These are phyloP conservation scores for Pherbina coryleti DNA, from an alignment of 2,888 invertebrate genomes.

Conservation along the genomic window DNA sequence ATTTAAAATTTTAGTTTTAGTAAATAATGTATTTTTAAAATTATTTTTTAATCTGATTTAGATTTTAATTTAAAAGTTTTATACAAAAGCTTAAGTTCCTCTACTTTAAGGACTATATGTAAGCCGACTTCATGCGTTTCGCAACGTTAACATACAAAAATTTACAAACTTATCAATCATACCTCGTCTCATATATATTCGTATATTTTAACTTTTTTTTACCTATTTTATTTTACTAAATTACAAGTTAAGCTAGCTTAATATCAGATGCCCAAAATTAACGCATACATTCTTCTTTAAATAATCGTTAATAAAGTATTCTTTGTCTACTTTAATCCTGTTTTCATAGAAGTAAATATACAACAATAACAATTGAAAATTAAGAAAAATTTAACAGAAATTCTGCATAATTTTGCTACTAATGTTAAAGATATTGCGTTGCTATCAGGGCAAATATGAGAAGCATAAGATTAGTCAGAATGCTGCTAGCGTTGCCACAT, in stretches of 20 bases:
- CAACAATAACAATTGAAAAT: constrained; percentile 17
- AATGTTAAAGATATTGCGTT: constrained; percentile 62
- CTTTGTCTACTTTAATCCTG: background rate
- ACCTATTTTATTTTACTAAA: background rate
- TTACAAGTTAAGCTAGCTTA: constrained; percentile 7
- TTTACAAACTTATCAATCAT: constrained; percentile 27
- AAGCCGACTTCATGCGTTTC: background rate
- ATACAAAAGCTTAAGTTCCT: constrained; percentile 10
- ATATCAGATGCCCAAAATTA: constrained; percentile 17
- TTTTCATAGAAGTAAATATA: background rate
- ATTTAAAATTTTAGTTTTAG: background rate
- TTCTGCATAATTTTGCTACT: constrained; percentile 44
- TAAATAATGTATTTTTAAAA: background rate
- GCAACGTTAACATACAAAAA: constrained; percentile 4
- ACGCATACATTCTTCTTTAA: constrained; percentile 5
- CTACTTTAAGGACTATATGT: background rate
- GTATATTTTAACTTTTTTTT: background rate
- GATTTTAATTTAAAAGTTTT: background rate
- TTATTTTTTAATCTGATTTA: background rate
- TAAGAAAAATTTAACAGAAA: constrained; percentile 51
- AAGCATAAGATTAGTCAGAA: constrained; percentile 61
- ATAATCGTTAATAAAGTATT: background rate
- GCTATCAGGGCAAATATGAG: constrained; percentile 59
- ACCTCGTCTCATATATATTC: background rate
- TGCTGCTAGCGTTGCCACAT: constrained; percentile 72